Conservation (phyloP, 2,113 vertebrate species). For the Mirounga angustirostris region DNA sequence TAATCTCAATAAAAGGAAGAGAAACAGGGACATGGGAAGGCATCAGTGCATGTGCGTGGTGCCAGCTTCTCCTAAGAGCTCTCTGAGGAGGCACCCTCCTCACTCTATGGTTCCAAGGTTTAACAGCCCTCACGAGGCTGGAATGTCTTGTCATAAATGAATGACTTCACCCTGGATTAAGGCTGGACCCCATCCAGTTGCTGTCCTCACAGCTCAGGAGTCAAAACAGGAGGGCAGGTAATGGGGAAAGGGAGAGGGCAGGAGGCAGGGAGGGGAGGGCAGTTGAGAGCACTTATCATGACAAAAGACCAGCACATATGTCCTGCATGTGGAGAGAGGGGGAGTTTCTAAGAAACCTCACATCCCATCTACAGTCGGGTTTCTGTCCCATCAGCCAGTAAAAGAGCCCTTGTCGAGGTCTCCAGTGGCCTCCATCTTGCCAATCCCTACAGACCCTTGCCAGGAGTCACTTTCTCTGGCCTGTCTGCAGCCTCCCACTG, state of each 20-base stretch:
- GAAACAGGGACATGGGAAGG: not conserved
- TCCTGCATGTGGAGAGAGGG: not conserved
- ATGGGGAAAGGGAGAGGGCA: not conserved
- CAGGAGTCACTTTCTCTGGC: not conserved
- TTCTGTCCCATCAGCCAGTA: not conserved
- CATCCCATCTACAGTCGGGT: not conserved
- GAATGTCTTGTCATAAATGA: conserved; percentile 76
- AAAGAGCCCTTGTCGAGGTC: not conserved
- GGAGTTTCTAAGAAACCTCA: not conserved
- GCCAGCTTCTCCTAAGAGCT: not conserved
- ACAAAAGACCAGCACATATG: not conserved
- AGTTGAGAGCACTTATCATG: not conserved
- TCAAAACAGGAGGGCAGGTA: not conserved
- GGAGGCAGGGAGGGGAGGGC: not conserved
- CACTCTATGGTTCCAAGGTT: conserved; percentile 67
- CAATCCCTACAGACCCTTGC: too few species aligned
- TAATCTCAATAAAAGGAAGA: not conserved
- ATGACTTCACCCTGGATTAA: conserved; percentile 65
- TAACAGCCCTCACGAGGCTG: conserved; percentile 67
- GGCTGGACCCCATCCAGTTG: not conserved
- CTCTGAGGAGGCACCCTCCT: not conserved
- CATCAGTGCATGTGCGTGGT: not conserved
- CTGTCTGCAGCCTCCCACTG: too few species aligned
- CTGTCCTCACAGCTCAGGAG: not conserved
- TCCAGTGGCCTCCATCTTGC: not conserved